Conservation (phyloP, 2,797 vertebrate genomes). For the Falco peregrinus region DNA sequence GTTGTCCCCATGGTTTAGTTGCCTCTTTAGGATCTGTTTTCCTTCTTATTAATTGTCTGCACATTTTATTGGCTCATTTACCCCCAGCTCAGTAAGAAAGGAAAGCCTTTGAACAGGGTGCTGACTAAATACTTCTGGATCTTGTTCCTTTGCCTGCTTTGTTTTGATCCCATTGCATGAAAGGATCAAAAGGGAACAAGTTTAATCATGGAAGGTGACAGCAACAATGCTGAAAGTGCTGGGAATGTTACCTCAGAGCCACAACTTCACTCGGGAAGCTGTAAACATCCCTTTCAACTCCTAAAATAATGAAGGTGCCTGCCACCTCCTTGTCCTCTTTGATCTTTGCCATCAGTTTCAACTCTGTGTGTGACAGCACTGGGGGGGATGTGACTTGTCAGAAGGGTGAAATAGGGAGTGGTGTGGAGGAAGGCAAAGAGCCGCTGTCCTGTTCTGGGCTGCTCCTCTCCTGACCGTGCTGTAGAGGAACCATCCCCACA, state of each 20-base stretch:
- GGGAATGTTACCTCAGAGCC: not conserved
- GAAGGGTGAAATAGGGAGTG: not conserved
- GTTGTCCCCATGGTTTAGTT: not conserved
- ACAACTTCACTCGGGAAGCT: not conserved
- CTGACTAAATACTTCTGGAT: constrained; percentile 23
- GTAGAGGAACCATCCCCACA: too few species aligned
- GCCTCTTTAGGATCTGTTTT: not conserved
- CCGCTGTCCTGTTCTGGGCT: not conserved
- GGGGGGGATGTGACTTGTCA: not conserved
- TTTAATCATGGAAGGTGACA: constrained; percentile 10
- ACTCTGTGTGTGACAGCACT: accelerated
- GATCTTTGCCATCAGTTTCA: not conserved
- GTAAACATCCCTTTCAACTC: constrained; percentile 44
- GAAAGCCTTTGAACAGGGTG: not conserved
- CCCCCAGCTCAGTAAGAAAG: not conserved
- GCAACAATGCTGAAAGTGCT: not conserved
- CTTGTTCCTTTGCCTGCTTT: not conserved
- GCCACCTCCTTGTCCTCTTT: not conserved
- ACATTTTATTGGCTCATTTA: not conserved
- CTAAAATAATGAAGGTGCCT: not conserved
- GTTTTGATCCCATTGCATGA: not conserved
- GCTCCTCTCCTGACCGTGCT: not conserved
- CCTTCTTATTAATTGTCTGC: not conserved
- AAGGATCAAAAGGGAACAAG: constrained; percentile 50
- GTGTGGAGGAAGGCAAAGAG: not conserved